Base-by-base conservation (phyloP, 2,888 invertebrate genomes). In the Caenorhabditis sulstoni region DNA sequence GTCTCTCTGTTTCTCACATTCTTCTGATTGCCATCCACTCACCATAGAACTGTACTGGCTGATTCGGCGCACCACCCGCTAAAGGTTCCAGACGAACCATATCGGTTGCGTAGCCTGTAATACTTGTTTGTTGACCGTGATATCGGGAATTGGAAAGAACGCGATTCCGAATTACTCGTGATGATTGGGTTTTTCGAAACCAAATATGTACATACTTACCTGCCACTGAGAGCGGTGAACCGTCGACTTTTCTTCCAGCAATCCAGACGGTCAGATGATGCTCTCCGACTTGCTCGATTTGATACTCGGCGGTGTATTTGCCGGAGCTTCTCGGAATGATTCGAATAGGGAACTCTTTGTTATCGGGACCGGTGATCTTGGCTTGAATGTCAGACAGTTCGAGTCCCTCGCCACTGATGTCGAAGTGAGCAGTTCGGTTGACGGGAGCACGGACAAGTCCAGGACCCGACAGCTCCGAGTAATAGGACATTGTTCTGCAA, bases 1-100 rank as follows among this genome's bases (percentile, higher is more conserved):
- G n/a, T n/a, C n/a, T 37, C 53, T 49, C 50, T 59, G 39, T 64
- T 18, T 59, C 65, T 58, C 62, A 41, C 49, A 57, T 11, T 52
- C 53, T 55, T 59, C 37, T 37, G 45, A 44, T 39, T 18, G 55
- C 44, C 23, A 49, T n/a, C n/a, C 45, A 66, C 91, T 90, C 92
- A 96, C 96, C 96, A 94, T 95, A 94, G 91, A 99, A 98, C 92
- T 97, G 96, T 90, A 96, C 96, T 81, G 96, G 95, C 91, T 97
- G 95, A 66, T 97, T 97, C 45, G 97, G 96, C 80, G 95, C 94
- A 77, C 96, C 97, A 89, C 95, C 95, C 87, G 95, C 94, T 39
- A 97, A 95, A 91, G 97, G 96, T 66, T 96, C 95, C 85, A 98
- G 95, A 92, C 95, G 94, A 90, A 98, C 96, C 83, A 96, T 93